Percentiles rank a stretch among this genome's conserved stretches.
Evolutionary conservation across 2,888 invertebrate genomes (phyloP).

Genomic region (Archaeoteleia sp.): DNA sequence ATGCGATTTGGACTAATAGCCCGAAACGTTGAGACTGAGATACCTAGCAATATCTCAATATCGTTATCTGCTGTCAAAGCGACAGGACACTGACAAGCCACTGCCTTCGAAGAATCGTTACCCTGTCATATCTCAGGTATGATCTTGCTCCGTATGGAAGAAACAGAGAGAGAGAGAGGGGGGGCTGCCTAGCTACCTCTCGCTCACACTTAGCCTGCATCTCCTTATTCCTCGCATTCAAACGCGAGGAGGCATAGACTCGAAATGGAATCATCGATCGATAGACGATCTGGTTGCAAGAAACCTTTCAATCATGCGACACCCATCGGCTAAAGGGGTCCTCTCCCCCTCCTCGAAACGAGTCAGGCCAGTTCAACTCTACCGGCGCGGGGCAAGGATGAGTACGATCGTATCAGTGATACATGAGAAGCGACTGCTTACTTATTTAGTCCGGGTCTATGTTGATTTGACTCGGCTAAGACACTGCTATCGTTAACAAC

Average conservation of each 20-base stretch:
- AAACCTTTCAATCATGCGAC: constrained; percentile 70
- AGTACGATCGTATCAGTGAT: constrained; percentile 42
- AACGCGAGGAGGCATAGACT: constrained; percentile 27
- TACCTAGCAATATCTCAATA: constrained; percentile 65
- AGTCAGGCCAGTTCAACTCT: constrained; percentile 43
- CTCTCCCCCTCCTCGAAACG: constrained; percentile 59
- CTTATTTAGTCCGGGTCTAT: constrained; percentile 20
- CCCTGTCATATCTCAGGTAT: constrained; percentile 54
- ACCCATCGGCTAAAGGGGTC: constrained; percentile 60
- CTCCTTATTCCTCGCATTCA: constrained; percentile 29
- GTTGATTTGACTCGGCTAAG: constrained; percentile 19
- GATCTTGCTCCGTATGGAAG: constrained; percentile 55
- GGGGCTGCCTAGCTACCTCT: constrained; percentile 3
- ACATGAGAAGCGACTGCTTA: constrained; percentile 35
- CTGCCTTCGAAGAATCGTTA: constrained; percentile 58
- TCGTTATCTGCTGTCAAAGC: constrained; percentile 63
- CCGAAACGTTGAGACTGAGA: constrained; percentile 56
- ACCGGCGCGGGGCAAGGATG: constrained; percentile 14
- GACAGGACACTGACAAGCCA: constrained; percentile 57
- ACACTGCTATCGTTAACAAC: constrained; percentile 19
- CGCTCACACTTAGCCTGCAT: constrained; percentile 11
- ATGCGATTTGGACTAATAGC: constrained; percentile 58
- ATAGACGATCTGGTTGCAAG: constrained; percentile 61
- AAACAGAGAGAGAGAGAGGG: constrained; percentile 47
- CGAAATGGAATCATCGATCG: constrained; percentile 69